phyloP scores from a whole-genome alignment of 2,113 vertebrate genomes.

The Nothoprocta perdicaria region DNA sequence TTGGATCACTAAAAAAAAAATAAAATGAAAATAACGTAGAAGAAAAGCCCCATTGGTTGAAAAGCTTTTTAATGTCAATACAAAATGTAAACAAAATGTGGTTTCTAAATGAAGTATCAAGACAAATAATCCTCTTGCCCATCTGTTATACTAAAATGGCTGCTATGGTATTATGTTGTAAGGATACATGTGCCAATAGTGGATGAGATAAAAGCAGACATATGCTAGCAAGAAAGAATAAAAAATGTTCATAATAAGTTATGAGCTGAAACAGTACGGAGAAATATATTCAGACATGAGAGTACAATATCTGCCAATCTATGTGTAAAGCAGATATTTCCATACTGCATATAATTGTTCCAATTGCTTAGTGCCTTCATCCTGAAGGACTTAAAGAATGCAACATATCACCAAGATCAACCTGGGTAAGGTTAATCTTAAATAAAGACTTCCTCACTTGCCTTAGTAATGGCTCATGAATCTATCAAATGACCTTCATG shows the following conservation, averaged over 20 bases:
- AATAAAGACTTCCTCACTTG: conserved; percentile 18
- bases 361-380: conserved; percentile 23
- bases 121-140: conserved; percentile 68
- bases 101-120: conserved; percentile 61
- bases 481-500: conserved; percentile 6
- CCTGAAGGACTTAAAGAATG: conserved; percentile 29
- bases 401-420: background rate
- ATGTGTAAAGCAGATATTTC: conserved; percentile 45
- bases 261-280: conserved; percentile 18
- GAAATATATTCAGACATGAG: conserved; percentile 36
- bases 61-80: conserved; percentile 71
- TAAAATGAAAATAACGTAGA: conserved; percentile 62
- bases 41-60: conserved; percentile 38
- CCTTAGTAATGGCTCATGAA: conserved; percentile 3
- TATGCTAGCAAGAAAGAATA: conserved; percentile 58
- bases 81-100: conserved; percentile 73
- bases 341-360: conserved; percentile 24
- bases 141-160: conserved; percentile 73
- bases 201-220: conserved; percentile 47
- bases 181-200: conserved; percentile 46
- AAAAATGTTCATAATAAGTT: conserved; percentile 57
- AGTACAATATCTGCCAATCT: conserved; percentile 33
- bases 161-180: background rate
- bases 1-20: conserved; percentile 54
- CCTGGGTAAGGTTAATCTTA: conserved; percentile 19